Evolutionary conservation across 2,797 vertebrate species (phyloP), one percentile per base, ranked within the genome.

Genomic region (Vultur gryphus): DNA sequence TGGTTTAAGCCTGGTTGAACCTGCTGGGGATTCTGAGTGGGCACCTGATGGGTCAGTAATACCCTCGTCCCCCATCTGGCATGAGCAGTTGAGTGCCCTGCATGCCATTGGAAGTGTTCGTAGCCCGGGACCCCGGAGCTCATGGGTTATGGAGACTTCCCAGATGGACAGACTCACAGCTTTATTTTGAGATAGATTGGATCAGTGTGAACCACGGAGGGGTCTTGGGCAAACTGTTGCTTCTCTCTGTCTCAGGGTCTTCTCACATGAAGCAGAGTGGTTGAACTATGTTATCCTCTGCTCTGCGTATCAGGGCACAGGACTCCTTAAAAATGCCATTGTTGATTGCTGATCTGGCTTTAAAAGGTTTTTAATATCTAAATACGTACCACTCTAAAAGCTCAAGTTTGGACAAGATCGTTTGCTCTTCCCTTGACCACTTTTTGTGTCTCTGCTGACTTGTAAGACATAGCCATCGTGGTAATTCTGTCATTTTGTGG

Each of bases 1-100:
- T 76, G 73, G 31, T 94, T 94, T 97, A 96, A 97, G 93, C 91
- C 93, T 39, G 20, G 59, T 88, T 57, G 71, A 90, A 95, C 91
- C 93, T 88, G 75, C 84, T 90, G 93, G 39, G 54, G 89, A 90
- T 95, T 93, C 87, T 25, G 61, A 85, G 59, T 13, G 29, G 87
- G 86, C 82, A 66, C 78, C 89, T 92, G 91, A 77, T 86, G 76
- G 66, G 73, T 54, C 76, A 81, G 33, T 97, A 97, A 97, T 94
- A 83, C 73, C 75, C 84, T 93, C 0, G 1, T 85, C 52, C 51
- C 41, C 95, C 96, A 94, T 97, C 94, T 97, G 95, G 65, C 5
- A 0, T 18, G 29, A 89, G 57, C 66, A 69, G 44, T 66, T 10
- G 20, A 87, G 25, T 25, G 33, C 66, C 33, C 72, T 46, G 39